phyloP scores from a whole-genome alignment of 2,797 vertebrate genomes.

The Eurystomus glaucurus region DNA sequence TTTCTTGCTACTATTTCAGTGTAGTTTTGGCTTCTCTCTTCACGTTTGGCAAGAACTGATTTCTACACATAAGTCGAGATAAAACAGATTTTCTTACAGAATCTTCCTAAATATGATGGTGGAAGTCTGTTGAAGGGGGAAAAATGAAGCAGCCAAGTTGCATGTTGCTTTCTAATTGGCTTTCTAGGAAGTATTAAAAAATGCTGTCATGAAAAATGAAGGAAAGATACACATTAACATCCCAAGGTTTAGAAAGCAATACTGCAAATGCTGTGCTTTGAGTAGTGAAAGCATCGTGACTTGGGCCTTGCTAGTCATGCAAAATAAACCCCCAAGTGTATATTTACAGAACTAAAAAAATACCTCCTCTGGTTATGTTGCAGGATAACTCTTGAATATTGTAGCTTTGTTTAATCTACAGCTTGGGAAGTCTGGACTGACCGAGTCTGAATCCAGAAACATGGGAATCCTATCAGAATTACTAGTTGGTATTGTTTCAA shows the following conservation, averaged over 20 bases:
- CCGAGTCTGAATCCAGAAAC: not conserved
- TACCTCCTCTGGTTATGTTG: not conserved
- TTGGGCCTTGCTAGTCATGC: not conserved
- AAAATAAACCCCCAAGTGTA: not conserved
- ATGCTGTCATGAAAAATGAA: not conserved
- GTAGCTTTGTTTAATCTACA: not conserved
- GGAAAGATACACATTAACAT: not conserved
- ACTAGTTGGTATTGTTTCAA: not conserved
- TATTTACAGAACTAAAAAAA: not conserved
- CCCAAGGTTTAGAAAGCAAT: not conserved
- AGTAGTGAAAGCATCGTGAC: not conserved
- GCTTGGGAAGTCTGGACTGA: not conserved
- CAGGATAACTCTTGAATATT: not conserved
- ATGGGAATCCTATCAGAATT: not conserved
- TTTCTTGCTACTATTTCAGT: not conserved
- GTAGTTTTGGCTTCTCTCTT: not conserved
- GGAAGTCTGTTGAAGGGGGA: not conserved
- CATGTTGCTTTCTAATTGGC: not conserved
- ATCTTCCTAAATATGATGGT: not conserved
- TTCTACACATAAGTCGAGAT: not conserved
- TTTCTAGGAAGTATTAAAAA: not conserved
- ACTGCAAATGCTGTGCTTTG: not conserved
- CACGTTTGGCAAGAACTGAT: not conserved
- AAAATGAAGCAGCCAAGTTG: not conserved
- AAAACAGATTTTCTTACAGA: conserved; percentile 8